Evolutionary conservation across 2,797 vertebrate species (phyloP).

Genomic region (Paramormyrops hopkinsi): DNA sequence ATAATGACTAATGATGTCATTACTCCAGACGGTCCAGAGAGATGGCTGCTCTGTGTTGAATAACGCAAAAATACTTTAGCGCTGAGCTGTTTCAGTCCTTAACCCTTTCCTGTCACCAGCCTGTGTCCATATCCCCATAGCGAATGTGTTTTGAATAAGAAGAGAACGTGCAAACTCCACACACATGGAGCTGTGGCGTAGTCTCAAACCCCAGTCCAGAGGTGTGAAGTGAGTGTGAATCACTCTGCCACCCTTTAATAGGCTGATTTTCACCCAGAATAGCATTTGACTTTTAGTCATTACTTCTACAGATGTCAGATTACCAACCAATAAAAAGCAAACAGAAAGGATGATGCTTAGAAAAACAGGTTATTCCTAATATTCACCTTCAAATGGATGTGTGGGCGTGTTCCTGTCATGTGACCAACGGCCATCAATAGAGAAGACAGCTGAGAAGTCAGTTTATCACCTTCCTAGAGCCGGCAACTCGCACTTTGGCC

Average conservation of each 20-base stretch:
- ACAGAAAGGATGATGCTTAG: not conserved
- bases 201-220: not conserved
- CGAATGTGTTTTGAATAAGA: not conserved
- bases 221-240: not conserved
- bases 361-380: not conserved
- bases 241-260: not conserved
- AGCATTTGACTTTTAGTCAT: not conserved
- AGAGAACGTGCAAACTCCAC: not conserved
- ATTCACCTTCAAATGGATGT: not conserved
- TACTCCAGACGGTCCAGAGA: not conserved
- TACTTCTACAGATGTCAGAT: not conserved
- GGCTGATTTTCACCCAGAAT: not conserved
- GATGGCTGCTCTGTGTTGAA: not conserved
- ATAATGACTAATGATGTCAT: slow-evolving; percentile 16
- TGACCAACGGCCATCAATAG: not conserved
- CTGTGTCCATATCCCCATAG: not conserved
- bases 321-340: not conserved
- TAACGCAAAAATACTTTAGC: not conserved
- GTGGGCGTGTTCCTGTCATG: not conserved
- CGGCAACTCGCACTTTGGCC: not conserved
- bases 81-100: not conserved
- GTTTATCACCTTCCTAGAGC: not conserved
- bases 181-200: not conserved
- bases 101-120: not conserved
- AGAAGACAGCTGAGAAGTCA: not conserved